Conservation (phyloP, 2,888 invertebrate genomes). For the Spatulosminthurus flaviceps region DNA sequence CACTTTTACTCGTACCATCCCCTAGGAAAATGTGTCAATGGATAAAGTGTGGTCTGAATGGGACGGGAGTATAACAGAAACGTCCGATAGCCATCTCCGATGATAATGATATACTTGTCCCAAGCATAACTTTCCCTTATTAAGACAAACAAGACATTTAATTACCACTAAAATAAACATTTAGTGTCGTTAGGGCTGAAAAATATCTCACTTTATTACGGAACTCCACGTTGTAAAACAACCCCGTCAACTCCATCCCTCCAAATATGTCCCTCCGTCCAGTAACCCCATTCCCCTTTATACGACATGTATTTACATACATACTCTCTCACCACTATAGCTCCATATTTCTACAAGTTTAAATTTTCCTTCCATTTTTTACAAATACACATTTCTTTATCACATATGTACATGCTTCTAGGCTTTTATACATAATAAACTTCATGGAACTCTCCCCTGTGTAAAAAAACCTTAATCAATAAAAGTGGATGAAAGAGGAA, state of each 20-base stretch:
- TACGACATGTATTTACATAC: too few species aligned
- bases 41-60: neutral
- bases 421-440: too few species aligned
- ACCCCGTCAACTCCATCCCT: too few species aligned
- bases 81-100: neutral
- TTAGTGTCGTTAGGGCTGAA: neutral
- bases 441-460: too few species aligned
- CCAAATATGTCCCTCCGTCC: too few species aligned
- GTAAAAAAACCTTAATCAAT: neutral
- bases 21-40: constrained; percentile 11
- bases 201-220: neutral
- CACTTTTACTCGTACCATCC: neutral
- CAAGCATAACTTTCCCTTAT: neutral
- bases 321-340: too few species aligned
- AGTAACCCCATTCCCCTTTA: too few species aligned
- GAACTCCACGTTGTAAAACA: constrained; percentile 13
- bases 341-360: too few species aligned
- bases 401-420: too few species aligned
- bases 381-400: too few species aligned
- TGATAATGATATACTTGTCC: neutral
- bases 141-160: constrained; percentile 18
- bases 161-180: constrained; percentile 18
- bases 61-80: neutral
- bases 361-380: too few species aligned
- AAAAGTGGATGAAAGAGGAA: neutral